These are phyloP conservation scores for Gavialis gangeticus DNA, from an alignment of 2,113 vertebrate species.

Conservation along the genomic window DNA sequence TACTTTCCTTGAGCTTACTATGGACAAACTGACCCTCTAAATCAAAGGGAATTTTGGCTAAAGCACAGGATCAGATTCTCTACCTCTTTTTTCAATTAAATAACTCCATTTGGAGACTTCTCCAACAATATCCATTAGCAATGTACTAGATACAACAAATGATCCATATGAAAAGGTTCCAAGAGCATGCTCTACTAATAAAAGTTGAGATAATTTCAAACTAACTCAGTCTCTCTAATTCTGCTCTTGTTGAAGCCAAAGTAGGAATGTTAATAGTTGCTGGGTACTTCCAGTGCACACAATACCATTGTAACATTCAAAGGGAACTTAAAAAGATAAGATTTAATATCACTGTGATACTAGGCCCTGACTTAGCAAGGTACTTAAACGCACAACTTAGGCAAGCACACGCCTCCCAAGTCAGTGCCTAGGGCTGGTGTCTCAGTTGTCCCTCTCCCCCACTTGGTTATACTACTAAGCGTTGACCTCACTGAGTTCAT, in stretches of 20 bases:
- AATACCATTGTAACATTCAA: not conserved
- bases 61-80: not conserved
- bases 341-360: fast-evolving
- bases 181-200: not conserved
- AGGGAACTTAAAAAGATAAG: not conserved
- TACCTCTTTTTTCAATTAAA: not conserved
- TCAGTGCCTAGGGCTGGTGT: too few species aligned
- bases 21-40: not conserved
- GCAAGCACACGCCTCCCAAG: not conserved
- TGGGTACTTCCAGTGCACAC: not conserved
- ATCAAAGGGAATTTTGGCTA: not conserved
- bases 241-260: not conserved
- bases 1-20: not conserved
- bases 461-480: too few species aligned
- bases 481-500: not conserved
- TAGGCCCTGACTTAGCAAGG: not conserved
- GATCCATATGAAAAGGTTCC: not conserved
- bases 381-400: not conserved
- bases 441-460: too few species aligned
- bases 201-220: not conserved
- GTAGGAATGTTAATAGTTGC: not conserved
- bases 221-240: not conserved
- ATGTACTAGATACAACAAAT: not conserved
- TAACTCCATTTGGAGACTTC: not conserved
- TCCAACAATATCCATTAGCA: not conserved